phyloP scores from a whole-genome alignment of 2,888 invertebrate genomes.

The Netelia melanura region DNA sequence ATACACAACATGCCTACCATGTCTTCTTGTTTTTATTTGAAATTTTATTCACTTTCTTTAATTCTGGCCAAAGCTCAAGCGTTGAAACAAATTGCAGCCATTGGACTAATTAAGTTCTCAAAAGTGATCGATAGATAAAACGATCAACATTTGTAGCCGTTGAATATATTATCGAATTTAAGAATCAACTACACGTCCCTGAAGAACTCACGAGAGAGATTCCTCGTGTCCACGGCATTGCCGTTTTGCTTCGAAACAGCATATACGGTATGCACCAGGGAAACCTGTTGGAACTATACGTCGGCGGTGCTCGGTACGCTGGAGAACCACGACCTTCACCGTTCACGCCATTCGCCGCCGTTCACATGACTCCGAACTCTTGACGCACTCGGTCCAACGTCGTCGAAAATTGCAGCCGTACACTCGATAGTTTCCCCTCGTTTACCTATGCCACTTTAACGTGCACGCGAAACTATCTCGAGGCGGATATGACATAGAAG shows the following conservation, averaged over 20 bases:
- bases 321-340: conserved; percentile 51
- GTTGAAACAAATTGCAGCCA: neutral
- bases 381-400: conserved; percentile 17
- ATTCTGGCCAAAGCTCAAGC: too few relatives aligned
- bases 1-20: too few relatives aligned
- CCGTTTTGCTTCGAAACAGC: conserved; percentile 18
- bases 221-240: conserved; percentile 24
- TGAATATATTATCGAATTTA: conserved; percentile 16
- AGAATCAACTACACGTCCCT: conserved; percentile 18
- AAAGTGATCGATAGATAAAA: neutral
- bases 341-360: conserved; percentile 42
- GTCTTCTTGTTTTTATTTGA: too few relatives aligned
- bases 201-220: conserved; percentile 26
- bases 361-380: conserved; percentile 42
- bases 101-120: neutral
- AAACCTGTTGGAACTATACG: conserved; percentile 51
- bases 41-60: too few relatives aligned
- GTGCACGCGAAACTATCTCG: neutral
- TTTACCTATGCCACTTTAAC: neutral
- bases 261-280: neutral
- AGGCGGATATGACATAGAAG: neutral
- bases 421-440: neutral
- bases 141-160: neutral
- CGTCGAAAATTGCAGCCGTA: conserved; percentile 10
- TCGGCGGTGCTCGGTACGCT: conserved; percentile 33